Base-by-base conservation (phyloP, 2,797 vertebrate genomes). In the Acanthurus tractus region DNA sequence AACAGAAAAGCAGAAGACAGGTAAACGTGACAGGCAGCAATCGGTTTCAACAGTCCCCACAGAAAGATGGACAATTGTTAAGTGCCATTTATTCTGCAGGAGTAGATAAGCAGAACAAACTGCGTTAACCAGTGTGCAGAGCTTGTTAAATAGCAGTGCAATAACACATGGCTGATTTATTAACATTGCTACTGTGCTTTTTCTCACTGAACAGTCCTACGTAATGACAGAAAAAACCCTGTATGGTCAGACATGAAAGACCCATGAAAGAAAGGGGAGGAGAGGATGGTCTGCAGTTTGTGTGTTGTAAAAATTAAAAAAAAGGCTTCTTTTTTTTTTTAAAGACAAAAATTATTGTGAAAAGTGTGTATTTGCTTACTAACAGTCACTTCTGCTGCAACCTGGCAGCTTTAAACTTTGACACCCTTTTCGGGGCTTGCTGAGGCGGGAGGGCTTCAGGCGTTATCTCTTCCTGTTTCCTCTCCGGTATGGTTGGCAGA, bases 321-420 rank as follows among this genome's bases (percentile, higher is more conserved):
- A 58, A 77, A 6, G 29, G 5, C 25, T 25, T 29, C 5, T 29
- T 29, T 7, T 18, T 44, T 1, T 58, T 23, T 22, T 0, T 17
- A 23, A 36, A 18, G 6, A 46, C 74, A 45, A 10, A 74, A 66
- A 49, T 62, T 62, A 17, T 38, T 17, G 57, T 58, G 54, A 70
- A 70, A 54, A n/a, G 6, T 23, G 5, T 36, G 23, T 42, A 36
- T 72, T 48, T 59, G 29, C 29, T 34, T 34, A 34, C 6, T 34
- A 34, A 34, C 53, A 34, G 73, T 96, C 87, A 96, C 73, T 93
- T 96, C 88, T 97, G 96, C 63, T 97, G 97, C 94, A 98, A 89
- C 83, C 97, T 94, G 89, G 96, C 94, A 85, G 97, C 97, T 95
- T 96, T 98, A 93, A 99, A 99, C 89, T 98, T 99, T 1, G 98